Percentiles rank a stretch among this genome's conserved stretches.
phyloP scores from a whole-genome alignment of 1,140 invertebrate genomes.

The Antheraea mylitta region DNA sequence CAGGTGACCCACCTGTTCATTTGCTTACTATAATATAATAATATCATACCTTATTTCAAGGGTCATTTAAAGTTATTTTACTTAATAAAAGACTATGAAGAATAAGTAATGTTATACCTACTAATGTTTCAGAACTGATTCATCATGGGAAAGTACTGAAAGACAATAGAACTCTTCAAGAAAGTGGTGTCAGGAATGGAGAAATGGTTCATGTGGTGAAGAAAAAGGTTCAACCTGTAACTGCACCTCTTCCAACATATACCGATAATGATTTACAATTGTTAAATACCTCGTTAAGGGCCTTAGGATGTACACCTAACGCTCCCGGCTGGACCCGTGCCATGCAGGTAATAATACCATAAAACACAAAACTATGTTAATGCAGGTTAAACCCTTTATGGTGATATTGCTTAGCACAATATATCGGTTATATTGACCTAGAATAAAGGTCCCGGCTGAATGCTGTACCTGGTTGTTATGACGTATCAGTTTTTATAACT shows the following conservation, averaged over 20 bases:
- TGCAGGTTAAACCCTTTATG: too few relatives aligned
- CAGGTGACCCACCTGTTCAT: too few relatives aligned
- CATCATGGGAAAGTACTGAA: conserved; percentile 70
- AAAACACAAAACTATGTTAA: too few relatives aligned
- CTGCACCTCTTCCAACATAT: conserved; percentile 42
- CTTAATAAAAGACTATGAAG: too few relatives aligned
- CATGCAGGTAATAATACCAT: conserved; percentile 74
- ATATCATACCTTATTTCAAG: too few relatives aligned
- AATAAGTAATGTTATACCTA: not conserved
- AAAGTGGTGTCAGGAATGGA: conserved; percentile 64
- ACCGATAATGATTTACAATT: conserved; percentile 59
- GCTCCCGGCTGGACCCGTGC: conserved; percentile 69
- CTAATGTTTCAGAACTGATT: conserved; percentile 49
- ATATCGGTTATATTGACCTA: too few relatives aligned
- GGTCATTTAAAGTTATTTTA: too few relatives aligned
- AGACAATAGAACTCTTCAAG: conserved; percentile 49
- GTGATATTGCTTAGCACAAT: too few relatives aligned
- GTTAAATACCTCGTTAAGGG: conserved; percentile 53
- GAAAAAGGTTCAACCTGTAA: conserved; percentile 45
- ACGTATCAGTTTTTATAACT: too few relatives aligned
- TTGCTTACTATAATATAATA: too few relatives aligned
- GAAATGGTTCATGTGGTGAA: conserved; percentile 73
- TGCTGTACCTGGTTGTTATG: too few relatives aligned
- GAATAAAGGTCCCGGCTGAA: too few relatives aligned
- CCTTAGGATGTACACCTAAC: conserved; percentile 66